A percentile compares a stretch with the other conserved stretches of the same genome.
These are phyloP conservation scores for Parus major DNA, from an alignment of 2,113 vertebrate species.

Conservation along the genomic window DNA sequence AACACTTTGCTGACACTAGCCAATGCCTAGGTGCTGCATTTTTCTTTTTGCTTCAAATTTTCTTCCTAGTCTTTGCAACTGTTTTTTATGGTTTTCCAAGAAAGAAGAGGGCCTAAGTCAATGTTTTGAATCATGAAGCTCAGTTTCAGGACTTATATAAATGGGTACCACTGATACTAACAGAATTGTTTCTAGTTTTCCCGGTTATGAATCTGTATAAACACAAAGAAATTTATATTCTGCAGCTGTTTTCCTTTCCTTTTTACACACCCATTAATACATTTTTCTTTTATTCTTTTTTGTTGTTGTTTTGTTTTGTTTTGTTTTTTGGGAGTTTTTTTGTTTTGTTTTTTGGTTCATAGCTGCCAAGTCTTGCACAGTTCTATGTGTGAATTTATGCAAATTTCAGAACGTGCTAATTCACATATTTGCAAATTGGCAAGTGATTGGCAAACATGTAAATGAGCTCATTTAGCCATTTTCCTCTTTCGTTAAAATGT, in stretches of 20 bases:
- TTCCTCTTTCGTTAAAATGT: neutral
- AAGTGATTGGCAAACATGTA: slow-evolving; percentile 53
- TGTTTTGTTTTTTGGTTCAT: neutral
- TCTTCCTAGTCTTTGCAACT: neutral
- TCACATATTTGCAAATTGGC: slow-evolving; percentile 64
- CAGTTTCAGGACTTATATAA: neutral
- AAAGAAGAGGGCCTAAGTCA: neutral
- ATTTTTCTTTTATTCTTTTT: neutral
- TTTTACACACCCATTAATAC: slow-evolving; percentile 37
- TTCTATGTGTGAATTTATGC: slow-evolving; percentile 60
- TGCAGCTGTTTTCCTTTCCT: neutral
- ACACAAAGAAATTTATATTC: neutral
- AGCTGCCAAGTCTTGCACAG: slow-evolving; percentile 53
- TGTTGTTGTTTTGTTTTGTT: neutral
- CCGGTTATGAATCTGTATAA: neutral
- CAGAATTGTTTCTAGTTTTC: neutral
- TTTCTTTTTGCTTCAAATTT: neutral
- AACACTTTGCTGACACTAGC: neutral
- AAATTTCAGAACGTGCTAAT: slow-evolving; percentile 53
- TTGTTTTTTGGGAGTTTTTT: neutral
- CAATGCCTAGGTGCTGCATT: neutral
- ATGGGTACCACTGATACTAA: neutral
- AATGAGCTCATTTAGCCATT: slow-evolving; percentile 35
- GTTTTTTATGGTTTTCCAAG: neutral
- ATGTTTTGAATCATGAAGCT: neutral